A percentile compares a stretch with the other conserved stretches of the same genome.
These are phyloP conservation scores for Clarias batrachus DNA, from an alignment of 2,113 vertebrate species.

Conservation along the genomic window DNA sequence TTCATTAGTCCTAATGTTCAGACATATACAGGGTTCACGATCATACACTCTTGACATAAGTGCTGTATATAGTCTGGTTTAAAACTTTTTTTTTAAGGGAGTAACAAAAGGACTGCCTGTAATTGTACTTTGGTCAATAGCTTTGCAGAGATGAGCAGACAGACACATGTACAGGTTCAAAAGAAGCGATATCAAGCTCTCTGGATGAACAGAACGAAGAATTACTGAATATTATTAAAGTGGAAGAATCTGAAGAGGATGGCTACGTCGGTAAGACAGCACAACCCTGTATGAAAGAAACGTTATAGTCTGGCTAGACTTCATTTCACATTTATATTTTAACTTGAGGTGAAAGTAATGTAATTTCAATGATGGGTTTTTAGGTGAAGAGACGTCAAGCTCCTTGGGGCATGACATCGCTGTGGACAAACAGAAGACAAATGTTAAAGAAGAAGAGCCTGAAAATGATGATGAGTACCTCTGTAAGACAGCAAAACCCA, in stretches of 20 bases:
- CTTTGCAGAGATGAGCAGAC: neutral
- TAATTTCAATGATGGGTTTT: neutral
- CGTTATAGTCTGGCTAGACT: neutral
- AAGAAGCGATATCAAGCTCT: neutral
- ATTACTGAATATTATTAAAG: conserved; percentile 11
- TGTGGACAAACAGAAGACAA: neutral
- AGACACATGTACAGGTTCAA: neutral
- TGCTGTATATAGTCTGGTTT: neutral
- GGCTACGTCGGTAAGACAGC: neutral
- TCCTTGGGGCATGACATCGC: neutral
- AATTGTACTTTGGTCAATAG: conserved; percentile 13
- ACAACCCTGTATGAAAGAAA: neutral
- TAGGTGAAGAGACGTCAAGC: neutral
- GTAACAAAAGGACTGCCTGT: neutral
- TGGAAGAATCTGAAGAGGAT: conserved; percentile 1
- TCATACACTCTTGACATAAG: neutral
- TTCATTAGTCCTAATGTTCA: neutral
- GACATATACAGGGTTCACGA: neutral
- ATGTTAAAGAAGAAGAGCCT: neutral
- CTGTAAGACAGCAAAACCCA: neutral
- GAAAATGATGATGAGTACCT: conserved; percentile 8
- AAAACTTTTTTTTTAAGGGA: neutral
- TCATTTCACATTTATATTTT: neutral
- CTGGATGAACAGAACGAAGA: neutral
- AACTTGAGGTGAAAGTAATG: neutral